Conservation (phyloP, 2,797 vertebrate species). For the Sebastes hubbsi region DNA sequence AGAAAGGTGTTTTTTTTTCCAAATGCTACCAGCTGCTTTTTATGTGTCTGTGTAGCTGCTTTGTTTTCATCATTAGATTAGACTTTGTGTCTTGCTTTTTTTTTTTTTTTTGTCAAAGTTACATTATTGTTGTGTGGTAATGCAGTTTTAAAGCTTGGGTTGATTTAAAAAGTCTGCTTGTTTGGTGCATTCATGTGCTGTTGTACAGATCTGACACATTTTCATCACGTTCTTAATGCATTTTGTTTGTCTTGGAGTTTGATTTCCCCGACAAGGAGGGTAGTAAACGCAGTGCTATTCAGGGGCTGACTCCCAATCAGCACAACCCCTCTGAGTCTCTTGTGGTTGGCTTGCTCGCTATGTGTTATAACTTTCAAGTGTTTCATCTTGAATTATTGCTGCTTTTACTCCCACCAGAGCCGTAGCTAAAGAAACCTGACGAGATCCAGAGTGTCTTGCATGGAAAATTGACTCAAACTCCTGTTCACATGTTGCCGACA, state of each 20-base stretch:
- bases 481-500: constrained; percentile 22
- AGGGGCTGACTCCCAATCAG: neutral
- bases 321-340: neutral
- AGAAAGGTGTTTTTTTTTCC: constrained; percentile 9
- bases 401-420: constrained; percentile 46
- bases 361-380: constrained; percentile 1
- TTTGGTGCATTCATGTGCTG: constrained; percentile 9
- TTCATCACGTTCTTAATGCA: neutral
- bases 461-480: constrained; percentile 22
- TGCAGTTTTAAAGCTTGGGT: constrained; percentile 29
- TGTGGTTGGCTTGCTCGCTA: neutral
- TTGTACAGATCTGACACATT: constrained; percentile 28
- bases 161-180: constrained; percentile 30
- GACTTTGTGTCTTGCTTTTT: neutral
- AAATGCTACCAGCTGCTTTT: constrained; percentile 2
- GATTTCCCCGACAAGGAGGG: neutral
- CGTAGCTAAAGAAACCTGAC: constrained; percentile 24
- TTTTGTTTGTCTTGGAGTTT: constrained; percentile 19
- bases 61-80: constrained; percentile 15
- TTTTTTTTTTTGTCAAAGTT: neutral
- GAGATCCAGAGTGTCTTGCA: constrained; percentile 41
- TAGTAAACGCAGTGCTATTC: neutral
- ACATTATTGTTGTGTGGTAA: constrained; percentile 12
- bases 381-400: constrained; percentile 42
- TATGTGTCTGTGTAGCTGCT: neutral